Percentiles rank a stretch among this genome's conserved stretches.
Conservation (phyloP, 2,797 vertebrate species). For the Clarias pachynema region DNA sequence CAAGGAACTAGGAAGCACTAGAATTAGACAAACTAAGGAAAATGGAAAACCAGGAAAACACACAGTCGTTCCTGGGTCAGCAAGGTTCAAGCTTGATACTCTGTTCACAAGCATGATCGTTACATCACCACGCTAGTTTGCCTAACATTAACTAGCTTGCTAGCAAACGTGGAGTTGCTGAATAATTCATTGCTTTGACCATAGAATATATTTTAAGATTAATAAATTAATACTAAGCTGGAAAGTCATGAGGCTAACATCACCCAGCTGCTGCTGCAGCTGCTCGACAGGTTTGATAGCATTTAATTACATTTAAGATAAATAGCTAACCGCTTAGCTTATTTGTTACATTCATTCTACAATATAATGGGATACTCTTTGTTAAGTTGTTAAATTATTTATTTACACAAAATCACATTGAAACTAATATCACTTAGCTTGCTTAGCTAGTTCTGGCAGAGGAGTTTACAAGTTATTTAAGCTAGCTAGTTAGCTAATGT, state of each 20-base stretch:
- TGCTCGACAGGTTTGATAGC: not conserved
- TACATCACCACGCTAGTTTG: not conserved
- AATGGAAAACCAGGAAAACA: slow-evolving; percentile 31
- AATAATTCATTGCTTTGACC: not conserved
- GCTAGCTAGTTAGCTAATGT: not conserved
- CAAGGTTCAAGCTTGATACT: not conserved
- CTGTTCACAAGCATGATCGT: not conserved
- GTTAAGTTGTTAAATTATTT: not conserved
- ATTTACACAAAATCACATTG: not conserved
- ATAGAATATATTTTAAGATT: not conserved
- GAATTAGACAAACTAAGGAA: slow-evolving; percentile 13
- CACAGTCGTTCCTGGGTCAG: not conserved
- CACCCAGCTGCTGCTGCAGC: not conserved
- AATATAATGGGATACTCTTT: not conserved
- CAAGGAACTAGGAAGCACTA: slow-evolving; percentile 29
- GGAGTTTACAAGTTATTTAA: not conserved
- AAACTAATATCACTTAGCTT: not conserved
- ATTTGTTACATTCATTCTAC: not conserved
- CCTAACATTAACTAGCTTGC: not conserved
- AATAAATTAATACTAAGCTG: not conserved
- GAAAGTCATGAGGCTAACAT: not conserved
- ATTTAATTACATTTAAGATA: not conserved
- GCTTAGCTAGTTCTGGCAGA: not conserved
- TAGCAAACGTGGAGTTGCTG: no score
- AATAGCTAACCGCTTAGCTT: not conserved